Base-by-base conservation (phyloP, 1,140 invertebrate genomes). In the Pseudachorutes palmiensis region DNA sequence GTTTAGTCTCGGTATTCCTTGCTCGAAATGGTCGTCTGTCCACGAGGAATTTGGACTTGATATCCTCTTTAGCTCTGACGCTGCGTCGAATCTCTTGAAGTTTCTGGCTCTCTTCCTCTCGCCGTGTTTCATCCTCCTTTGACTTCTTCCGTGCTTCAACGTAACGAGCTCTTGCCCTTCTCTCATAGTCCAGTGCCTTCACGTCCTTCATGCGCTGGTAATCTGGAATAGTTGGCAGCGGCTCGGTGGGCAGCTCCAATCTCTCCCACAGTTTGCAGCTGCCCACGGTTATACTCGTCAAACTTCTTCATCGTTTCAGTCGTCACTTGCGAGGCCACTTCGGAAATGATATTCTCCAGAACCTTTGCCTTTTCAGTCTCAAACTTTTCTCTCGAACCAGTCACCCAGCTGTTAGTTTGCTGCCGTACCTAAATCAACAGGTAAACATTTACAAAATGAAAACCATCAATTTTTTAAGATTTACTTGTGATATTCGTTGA, bases 401-500 rank as follows among this genome's bases (percentile, higher is more conserved):
- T 5, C 9, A 22, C 24, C 51, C 51, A 55, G 24, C 9, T 55
- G 24, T 55, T 55, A 3, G 51, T 26, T 24, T 55, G 51, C 24
- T 55, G 12, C 24, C 51, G 12, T 3, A 55, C 51, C 51, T 55
- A 24, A 55, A 26, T 14, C 9, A 55, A 5, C 36, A 19, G 36
- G 19, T 41, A 41, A 41, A n/a, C n/a, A n/a, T n/a, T n/a, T n/a
- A n/a, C n/a, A n/a, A n/a, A 41, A 41, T 41, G 36, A 41, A n/a
- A n/a, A n/a, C n/a, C n/a, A n/a, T n/a, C n/a, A n/a, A n/a, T n/a
- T n/a, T n/a, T n/a, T 19, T 41, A 19, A 41, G 51, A 5, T 55
- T 16, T 55, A 55, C 51, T 55, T 55, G 51, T 55, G 51, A 55
- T 5, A 55, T 55, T 24, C 51, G 9, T 55, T 55, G 51, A 14